Percentiles rank a stretch among this genome's conserved stretches.
phyloP scores from a whole-genome alignment of 1,140 invertebrate species.

The Grapholita molesta region DNA sequence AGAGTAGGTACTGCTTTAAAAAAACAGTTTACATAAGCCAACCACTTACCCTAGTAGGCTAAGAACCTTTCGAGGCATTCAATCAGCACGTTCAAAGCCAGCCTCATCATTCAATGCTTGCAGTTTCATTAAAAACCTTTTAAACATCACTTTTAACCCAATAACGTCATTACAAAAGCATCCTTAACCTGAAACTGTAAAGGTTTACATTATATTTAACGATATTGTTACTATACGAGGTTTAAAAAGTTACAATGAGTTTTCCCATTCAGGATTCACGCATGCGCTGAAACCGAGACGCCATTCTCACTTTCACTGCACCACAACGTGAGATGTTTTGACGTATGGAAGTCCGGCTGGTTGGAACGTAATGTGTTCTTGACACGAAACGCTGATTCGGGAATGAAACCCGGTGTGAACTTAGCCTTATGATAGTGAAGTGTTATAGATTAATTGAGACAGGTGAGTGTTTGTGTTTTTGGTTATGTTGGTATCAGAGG shows the following conservation, averaged over 20 bases:
- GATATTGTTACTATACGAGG: not conserved
- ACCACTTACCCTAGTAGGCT: not conserved
- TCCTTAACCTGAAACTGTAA: not conserved
- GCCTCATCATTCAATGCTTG: not conserved
- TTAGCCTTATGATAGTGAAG: slow-evolving; percentile 69
- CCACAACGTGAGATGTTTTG: slow-evolving; percentile 59
- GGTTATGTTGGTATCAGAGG: slow-evolving; percentile 26
- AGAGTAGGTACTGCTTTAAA: not conserved
- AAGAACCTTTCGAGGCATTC: not conserved
- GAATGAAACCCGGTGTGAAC: slow-evolving; percentile 57
- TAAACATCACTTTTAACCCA: not conserved
- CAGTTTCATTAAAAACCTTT: not conserved
- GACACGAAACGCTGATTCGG: slow-evolving; percentile 67
- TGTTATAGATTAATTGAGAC: slow-evolving; percentile 32
- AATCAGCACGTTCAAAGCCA: slow-evolving; percentile 8
- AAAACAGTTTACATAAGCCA: not conserved
- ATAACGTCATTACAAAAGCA: not conserved
- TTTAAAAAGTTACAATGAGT: not conserved
- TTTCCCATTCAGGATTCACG: slow-evolving; percentile 31
- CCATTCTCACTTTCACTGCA: slow-evolving; percentile 65
- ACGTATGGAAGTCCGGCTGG: slow-evolving; percentile 54
- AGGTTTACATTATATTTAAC: not conserved
- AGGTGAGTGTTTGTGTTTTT: slow-evolving; percentile 42
- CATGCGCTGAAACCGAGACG: slow-evolving; percentile 67
- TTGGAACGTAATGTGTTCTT: slow-evolving; percentile 66